phyloP scores from a whole-genome alignment of 2,113 vertebrate species.

The Pterocles orientalis region DNA sequence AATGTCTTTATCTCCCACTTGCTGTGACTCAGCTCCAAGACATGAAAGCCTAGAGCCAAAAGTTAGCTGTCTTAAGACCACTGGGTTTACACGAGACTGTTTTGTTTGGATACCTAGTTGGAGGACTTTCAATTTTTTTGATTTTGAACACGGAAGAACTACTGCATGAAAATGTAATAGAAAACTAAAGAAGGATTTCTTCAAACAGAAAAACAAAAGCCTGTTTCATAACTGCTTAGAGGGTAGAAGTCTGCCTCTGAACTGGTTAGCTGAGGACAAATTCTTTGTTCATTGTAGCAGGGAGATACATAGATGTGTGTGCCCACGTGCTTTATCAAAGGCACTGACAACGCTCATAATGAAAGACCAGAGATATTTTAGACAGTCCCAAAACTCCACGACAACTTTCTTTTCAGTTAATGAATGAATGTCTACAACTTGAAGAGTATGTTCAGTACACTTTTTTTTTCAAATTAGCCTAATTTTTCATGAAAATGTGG shows the following conservation, averaged over 20 bases:
- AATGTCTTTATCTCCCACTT: constrained; percentile 51
- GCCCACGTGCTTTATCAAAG: background rate
- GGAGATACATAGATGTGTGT: background rate
- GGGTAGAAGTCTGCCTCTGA: background rate
- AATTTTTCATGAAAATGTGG: background rate
- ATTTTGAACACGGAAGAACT: background rate
- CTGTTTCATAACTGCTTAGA: background rate
- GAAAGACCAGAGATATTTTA: background rate
- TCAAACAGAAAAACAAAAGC: background rate
- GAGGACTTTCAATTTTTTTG: background rate
- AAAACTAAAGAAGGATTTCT: background rate
- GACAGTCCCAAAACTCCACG: background rate
- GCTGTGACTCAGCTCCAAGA: constrained; percentile 46
- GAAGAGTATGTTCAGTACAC: background rate
- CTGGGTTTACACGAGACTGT: constrained; percentile 55
- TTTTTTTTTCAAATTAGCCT: background rate
- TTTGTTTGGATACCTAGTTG: constrained; percentile 49
- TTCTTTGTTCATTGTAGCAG: background rate
- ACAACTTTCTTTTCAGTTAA: background rate
- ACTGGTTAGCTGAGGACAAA: background rate
- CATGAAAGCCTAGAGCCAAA: constrained; percentile 39
- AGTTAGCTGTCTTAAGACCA: constrained; percentile 48
- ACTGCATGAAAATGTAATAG: background rate
- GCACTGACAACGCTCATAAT: background rate
- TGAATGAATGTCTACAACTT: background rate